Evolutionary conservation across 92 coral and sea anemone species (phyloP).

Genomic region (Actinernus sp.): DNA sequence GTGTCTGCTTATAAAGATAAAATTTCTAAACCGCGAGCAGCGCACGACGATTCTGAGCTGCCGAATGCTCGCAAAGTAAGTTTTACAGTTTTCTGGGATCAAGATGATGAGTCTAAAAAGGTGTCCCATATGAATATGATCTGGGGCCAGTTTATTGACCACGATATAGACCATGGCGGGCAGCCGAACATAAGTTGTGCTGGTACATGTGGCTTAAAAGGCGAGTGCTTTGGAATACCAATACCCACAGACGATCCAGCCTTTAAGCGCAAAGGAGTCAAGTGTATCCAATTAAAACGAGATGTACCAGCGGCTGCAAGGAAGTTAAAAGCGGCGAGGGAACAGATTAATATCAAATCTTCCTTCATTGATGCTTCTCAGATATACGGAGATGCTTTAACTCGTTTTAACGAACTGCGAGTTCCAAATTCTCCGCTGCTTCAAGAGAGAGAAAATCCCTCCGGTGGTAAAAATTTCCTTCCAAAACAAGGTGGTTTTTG

Average conservation of each 20-base stretch:
- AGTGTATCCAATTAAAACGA: conserved; percentile 7
- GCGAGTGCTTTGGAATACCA: conserved; percentile 14
- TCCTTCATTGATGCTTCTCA: conserved; percentile 18
- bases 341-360: conserved; percentile 8
- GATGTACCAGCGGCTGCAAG: background rate
- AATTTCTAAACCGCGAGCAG: conserved; percentile 5
- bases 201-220: conserved; percentile 6
- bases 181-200: conserved; percentile 1
- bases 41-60: background rate
- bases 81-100: conserved; percentile 3
- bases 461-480: background rate
- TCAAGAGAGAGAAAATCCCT: background rate
- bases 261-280: background rate
- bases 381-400: conserved; percentile 1
- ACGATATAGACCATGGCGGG: conserved; percentile 10
- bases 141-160: conserved; percentile 20
- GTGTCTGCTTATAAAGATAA: background rate
- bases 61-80: conserved; percentile 29
- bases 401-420: background rate
- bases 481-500: conserved; percentile 13
- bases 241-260: conserved; percentile 6
- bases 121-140: conserved; percentile 12
- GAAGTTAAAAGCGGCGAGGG: background rate
- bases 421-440: background rate
- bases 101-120: background rate